A percentile compares a stretch with the other conserved stretches of the same genome.
phyloP scores from a whole-genome alignment of 2,113 vertebrate species.

The Spilogale gracilis region DNA sequence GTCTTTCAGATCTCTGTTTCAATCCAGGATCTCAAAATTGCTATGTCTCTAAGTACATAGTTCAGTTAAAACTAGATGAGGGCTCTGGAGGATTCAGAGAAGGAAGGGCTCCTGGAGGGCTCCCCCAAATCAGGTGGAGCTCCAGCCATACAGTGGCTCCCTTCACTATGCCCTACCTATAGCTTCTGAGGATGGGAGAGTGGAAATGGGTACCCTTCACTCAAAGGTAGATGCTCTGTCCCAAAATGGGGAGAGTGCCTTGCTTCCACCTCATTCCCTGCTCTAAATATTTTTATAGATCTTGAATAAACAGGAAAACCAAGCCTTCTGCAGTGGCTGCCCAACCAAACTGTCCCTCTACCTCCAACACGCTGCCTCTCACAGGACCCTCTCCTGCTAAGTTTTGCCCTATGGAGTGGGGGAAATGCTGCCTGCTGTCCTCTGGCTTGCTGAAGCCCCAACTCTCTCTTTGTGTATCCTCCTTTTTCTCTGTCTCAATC shows the following conservation, averaged over 20 bases:
- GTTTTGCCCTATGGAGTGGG: background rate
- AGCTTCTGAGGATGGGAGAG: background rate
- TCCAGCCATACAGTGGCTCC: background rate
- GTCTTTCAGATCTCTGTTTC: background rate
- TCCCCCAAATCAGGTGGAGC: background rate
- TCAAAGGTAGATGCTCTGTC: background rate
- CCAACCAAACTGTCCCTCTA: background rate
- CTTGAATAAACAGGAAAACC: slow-evolving; percentile 32
- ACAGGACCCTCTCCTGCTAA: background rate
- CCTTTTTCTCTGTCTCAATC: background rate
- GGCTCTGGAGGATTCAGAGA: background rate
- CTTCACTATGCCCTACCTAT: background rate
- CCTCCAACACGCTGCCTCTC: background rate
- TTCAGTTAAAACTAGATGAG: slow-evolving; percentile 30
- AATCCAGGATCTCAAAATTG: slow-evolving; percentile 18
- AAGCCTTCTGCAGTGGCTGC: slow-evolving; percentile 10
- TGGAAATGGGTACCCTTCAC: background rate
- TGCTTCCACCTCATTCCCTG: background rate
- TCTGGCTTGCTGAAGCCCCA: background rate
- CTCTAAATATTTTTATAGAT: slow-evolving; percentile 1
- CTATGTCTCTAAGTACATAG: background rate
- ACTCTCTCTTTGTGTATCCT: background rate
- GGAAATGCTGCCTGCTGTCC: background rate
- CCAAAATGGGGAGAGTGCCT: background rate
- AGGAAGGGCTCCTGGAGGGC: background rate